Base-by-base conservation (phyloP, 2,888 invertebrate species). In the Phragmatobia fuliginosa region DNA sequence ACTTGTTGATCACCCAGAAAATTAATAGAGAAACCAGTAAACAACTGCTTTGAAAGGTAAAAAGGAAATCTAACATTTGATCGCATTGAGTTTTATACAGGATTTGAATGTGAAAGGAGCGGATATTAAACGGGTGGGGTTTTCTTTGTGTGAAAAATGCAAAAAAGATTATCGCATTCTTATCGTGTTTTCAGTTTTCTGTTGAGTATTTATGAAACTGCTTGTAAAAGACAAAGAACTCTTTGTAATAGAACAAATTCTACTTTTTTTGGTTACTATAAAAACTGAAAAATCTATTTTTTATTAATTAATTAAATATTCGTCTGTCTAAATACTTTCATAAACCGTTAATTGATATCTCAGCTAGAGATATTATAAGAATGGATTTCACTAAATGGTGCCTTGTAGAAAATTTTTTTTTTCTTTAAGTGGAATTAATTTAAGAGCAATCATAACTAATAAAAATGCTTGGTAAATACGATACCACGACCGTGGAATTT, bases 1-100 rank as follows among this genome's bases (percentile, higher is more conserved):
- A 88, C 87, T 88, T 88, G 87, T 88, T 88, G 87, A 85, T 84
- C 79, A 72, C 41, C 76, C 74, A 77, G 82, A 76, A 83, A 84
- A 82, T 83, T 79, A 73, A 72, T 79, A 73, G 77, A 62, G 68
- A 81, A 80, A 74, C 67, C 66, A 32, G 75, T 74, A 78, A 81
- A 75, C 75, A 75, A 75, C 69, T 59, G 63, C 38, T 62, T 77
- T 73, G 32, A 56, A 66, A 70, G 28, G 56, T 64, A 61, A 49
- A 59, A 66, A 33, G 62, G 58, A 74, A 70, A 58, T 70, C 56
- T 66, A 63, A 71, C 64, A 58, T 67, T 65, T 52, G 52, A 69
- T 41, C 60, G 31, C 52, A 61, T 69, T 71, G 60, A 62, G 41
- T 70, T 73, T 67, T 68, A 68, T 56, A 67, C 59, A 67, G 71